A percentile compares a stretch with the other conserved stretches of the same genome.
Conservation (phyloP, 1,140 invertebrate genomes). For the Propsilocerus akamusi region DNA sequence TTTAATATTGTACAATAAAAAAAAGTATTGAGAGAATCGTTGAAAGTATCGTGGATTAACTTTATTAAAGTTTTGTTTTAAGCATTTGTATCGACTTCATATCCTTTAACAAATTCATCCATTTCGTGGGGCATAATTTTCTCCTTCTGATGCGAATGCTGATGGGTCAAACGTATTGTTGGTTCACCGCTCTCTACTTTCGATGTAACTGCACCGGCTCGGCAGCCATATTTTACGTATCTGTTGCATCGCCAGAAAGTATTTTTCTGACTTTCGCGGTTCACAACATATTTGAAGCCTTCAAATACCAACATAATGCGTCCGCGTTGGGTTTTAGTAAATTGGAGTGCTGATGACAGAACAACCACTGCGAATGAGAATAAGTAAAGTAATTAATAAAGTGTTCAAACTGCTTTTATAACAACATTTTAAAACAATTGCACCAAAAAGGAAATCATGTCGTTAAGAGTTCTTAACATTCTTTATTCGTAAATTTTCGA, state of each 20-base stretch:
- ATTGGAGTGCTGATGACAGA: not conserved
- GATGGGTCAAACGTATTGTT: slow-evolving; percentile 3
- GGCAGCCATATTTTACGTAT: slow-evolving; percentile 21
- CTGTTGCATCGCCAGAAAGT: slow-evolving; percentile 23
- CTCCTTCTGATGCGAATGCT: not conserved
- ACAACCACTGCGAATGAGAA: not conserved
- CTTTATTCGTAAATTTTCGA: not conserved
- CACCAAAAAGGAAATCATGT: not conserved
- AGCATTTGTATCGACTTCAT: not conserved
- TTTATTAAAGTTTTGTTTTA: not conserved
- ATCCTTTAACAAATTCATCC: not conserved
- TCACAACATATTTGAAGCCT: slow-evolving; percentile 21
- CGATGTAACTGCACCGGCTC: slow-evolving; percentile 13
- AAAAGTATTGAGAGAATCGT: too few species aligned
- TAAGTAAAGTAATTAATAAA: not conserved
- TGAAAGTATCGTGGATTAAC: too few species aligned
- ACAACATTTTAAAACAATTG: not conserved
- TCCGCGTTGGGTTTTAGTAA: slow-evolving; percentile 21
- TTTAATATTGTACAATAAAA: too few species aligned
- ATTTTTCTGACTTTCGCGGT: slow-evolving; percentile 21
- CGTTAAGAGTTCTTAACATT: not conserved
- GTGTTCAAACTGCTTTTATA: not conserved
- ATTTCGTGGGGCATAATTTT: not conserved
- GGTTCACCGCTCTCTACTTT: slow-evolving; percentile 14
- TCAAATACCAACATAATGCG: slow-evolving; percentile 21